Base-by-base conservation (phyloP, 2,113 vertebrate genomes). In the Corydoras sp. region DNA sequence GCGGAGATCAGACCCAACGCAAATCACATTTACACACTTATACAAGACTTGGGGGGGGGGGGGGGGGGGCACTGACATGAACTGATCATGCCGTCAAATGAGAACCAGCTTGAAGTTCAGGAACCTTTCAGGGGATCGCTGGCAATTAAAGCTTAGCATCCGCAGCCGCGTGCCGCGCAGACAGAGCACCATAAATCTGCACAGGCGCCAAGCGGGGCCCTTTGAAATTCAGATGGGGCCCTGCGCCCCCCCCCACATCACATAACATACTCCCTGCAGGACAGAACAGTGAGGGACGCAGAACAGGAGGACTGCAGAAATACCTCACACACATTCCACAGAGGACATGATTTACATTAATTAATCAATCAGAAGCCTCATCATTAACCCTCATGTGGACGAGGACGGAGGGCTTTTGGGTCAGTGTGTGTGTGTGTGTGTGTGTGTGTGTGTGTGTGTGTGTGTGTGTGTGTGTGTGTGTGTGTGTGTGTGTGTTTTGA, bases 101-200 rank as follows among this genome's bases (percentile, higher is more conserved):
- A 80, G 80, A 86, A 85, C 77, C 87, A 86, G 83, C 78, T 81
- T 85, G 75, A 68, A 67, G 58, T 79, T 72, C 86, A 62, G 31
- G 31, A 78, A 72, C 75, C 72, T 74, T 77, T 63, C 69, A 77
- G 75, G 72, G 63, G 72, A 75, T 80, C 78, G 63, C 60, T 67
- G 75, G 82, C 75, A 81, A 87, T 88, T 83, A 83, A 43, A 71
- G 73, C 76, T 43, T 65, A 81, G 81, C 69, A 76, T 80, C 70
- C 69, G 76, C 81, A 66, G 31, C 73, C 69, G 76, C 72, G 68
- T 77, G 80, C 79, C 75, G 65, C 73, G 70, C 74, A 80, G 72
- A 81, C 75, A 6, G 65, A 83, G 79, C 65, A 67, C 77, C 78
- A 77, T 82, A 76, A 82, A 85, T 85, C 76, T 76, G 62, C 58